Evolutionary conservation across 2,113 vertebrate genomes (phyloP).

Genomic region (Myiozetetes cayanensis): DNA sequence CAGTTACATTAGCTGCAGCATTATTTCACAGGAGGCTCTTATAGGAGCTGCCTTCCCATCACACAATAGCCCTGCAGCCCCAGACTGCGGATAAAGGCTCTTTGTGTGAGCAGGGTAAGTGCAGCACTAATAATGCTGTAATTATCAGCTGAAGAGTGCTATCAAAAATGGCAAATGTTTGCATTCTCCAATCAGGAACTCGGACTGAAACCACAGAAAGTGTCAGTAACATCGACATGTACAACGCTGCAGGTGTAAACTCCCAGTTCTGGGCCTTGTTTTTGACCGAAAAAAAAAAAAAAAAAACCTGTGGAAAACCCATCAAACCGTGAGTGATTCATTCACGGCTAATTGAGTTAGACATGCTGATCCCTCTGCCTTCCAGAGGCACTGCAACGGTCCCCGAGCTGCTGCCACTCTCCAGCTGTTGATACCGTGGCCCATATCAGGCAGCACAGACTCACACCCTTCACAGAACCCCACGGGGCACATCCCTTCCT

Average conservation of each 20-base stretch:
- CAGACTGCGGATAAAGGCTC: background rate
- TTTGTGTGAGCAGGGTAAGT: background rate
- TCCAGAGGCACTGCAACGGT: accelerated
- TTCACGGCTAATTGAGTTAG: background rate
- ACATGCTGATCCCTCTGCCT: background rate
- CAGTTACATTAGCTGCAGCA: background rate
- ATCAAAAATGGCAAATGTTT: background rate
- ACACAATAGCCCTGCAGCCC: background rate
- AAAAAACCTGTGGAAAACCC: background rate
- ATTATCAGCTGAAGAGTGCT: background rate
- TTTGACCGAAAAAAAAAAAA: background rate
- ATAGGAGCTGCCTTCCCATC: background rate
- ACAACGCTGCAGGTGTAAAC: background rate
- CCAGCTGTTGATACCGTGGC: background rate
- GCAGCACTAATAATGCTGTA: background rate
- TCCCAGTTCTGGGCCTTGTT: background rate
- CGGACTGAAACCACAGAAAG: background rate
- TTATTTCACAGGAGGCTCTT: background rate
- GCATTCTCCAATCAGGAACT: background rate
- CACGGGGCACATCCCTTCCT: background rate
- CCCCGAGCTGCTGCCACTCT: background rate
- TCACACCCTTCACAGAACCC: background rate
- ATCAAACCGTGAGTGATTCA: background rate
- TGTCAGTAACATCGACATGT: accelerated
- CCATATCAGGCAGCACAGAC: background rate